Evolutionary conservation across 1,140 invertebrate species (phyloP).

Genomic region (Oryctes rhinoceros): DNA sequence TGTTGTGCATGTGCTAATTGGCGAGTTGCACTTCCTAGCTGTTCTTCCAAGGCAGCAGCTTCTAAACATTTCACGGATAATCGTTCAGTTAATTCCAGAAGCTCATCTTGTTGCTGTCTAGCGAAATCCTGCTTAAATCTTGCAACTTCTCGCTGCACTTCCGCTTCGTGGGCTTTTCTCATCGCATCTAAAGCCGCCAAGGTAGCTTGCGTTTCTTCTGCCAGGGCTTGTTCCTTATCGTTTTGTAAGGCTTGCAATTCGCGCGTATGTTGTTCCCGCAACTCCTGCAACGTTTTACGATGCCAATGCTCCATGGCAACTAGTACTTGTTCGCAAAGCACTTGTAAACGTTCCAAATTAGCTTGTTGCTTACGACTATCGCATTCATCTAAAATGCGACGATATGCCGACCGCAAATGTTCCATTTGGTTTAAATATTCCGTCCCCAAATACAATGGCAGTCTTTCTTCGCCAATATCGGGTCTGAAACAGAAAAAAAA

Average conservation of each 20-base stretch:
- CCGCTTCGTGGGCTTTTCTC: constrained; percentile 90
- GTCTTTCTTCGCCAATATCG: constrained; percentile 51
- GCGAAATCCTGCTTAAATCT: constrained; percentile 88
- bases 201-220: constrained; percentile 87
- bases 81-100: constrained; percentile 87
- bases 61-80: constrained; percentile 93
- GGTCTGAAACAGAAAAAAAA: constrained; percentile 45
- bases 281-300: constrained; percentile 81
- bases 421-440: constrained; percentile 82
- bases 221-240: constrained; percentile 88
- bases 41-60: constrained; percentile 85
- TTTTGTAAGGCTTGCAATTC: constrained; percentile 76
- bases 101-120: constrained; percentile 77
- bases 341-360: constrained; percentile 86
- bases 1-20: constrained; percentile 83
- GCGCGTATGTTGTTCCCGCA: constrained; percentile 83
- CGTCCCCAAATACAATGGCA: constrained; percentile 67
- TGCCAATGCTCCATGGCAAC: constrained; percentile 89
- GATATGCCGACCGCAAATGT: constrained; percentile 75
- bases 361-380: constrained; percentile 81
- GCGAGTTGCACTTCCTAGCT: constrained; percentile 77
- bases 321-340: constrained; percentile 86
- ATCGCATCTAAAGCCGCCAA: constrained; percentile 88
- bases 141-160: constrained; percentile 86
- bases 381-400: constrained; percentile 70